Evolutionary conservation across 1,140 invertebrate genomes (phyloP), one percentile per base, ranked within the genome.

Genomic region (Cryptotermes secundus): DNA sequence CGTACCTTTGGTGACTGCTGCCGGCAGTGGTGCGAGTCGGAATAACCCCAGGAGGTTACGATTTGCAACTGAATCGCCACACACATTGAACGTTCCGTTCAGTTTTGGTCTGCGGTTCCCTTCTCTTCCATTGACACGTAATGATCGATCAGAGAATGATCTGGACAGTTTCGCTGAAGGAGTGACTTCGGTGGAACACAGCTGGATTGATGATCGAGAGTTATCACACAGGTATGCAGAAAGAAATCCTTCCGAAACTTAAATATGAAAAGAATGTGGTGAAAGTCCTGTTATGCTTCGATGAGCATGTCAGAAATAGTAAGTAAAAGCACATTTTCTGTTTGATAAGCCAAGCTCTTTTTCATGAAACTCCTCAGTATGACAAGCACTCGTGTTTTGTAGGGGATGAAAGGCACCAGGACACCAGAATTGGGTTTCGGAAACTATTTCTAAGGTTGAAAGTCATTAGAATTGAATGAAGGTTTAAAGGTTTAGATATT

Each of bases 121-220:
- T 31, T 1, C n/a, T 14, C 7, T 81, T 65, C 83, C 84, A 45
- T 86, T 93, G 83, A 87, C 86, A 38, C 89, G 89, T 84, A 90
- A 90, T 85, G 90, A 92, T 83, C 89, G 87, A 79, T 91, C 90
- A 80, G 92, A 93, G 80, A 87, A 90, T 42, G 92, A 93, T 84
- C 86, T 93, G 86, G 92, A 93, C 85, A 90, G 90, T 85, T 93
- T 91, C 87, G 91, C 91, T n/a, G 92, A 92, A 85, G 92, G 91
- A n/a, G 88, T 90, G 53, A 12, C 87, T 53, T 82, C 88, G 87
- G 34, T 88, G 87, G 88, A 90, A 83, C 88, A 90, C 86, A 88
- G 88, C 31, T 92, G 91, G 91, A 88, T 91, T 38, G 92, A 93
- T 88, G 91, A 91, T 85, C 91, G 93, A 85, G 91, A 91, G 83